Percentiles rank a stretch among this genome's conserved stretches.
Evolutionary conservation across 2,113 vertebrate genomes (phyloP).

Genomic region (Pachycephala philippinensis): DNA sequence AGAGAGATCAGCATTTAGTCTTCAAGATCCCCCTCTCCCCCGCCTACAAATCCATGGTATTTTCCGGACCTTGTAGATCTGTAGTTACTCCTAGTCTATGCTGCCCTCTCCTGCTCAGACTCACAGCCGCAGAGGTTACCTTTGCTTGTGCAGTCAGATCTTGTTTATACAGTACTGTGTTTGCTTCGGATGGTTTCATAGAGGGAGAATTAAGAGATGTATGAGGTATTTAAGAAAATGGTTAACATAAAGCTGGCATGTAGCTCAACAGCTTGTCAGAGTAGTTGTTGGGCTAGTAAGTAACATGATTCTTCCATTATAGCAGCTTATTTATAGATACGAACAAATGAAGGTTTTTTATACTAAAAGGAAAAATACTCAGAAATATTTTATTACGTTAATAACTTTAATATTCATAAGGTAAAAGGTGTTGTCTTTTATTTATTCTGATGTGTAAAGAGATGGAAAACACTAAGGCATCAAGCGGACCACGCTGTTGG

Average conservation of each 20-base stretch:
- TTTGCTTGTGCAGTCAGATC: neutral
- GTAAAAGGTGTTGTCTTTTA: neutral
- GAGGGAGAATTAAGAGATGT: neutral
- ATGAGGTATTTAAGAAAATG: neutral
- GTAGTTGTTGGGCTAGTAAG: neutral
- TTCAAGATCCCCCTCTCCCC: neutral
- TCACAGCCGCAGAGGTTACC: neutral
- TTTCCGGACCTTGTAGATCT: neutral
- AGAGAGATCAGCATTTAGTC: neutral
- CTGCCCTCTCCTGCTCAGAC: constrained; percentile 69
- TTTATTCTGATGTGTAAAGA: neutral
- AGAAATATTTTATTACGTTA: neutral
- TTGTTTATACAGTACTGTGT: accelerated
- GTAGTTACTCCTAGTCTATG: constrained; percentile 26
- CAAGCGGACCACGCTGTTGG: neutral
- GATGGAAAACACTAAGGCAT: neutral
- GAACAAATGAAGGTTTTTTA: neutral
- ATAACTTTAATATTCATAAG: neutral
- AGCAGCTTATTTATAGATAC: neutral
- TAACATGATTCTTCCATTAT: neutral
- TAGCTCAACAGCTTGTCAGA: neutral
- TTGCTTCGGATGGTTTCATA: neutral
- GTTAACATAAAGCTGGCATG: neutral
- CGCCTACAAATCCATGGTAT: neutral
- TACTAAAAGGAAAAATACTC: neutral